Base-by-base conservation (phyloP, 2,888 invertebrate genomes). In the Tillus elongatus region DNA sequence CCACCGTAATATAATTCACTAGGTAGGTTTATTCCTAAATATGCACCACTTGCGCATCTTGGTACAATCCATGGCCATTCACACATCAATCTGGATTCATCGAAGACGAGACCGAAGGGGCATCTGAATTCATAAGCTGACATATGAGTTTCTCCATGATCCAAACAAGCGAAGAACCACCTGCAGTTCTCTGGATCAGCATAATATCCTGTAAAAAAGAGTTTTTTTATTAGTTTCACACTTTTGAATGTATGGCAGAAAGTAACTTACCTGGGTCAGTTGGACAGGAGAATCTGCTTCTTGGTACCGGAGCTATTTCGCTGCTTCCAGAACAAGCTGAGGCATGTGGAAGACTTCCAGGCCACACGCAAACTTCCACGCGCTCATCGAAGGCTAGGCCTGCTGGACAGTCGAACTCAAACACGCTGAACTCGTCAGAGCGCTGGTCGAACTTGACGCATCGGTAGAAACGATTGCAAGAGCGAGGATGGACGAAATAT, bases 11-110 rank as follows among this genome's bases (percentile, higher is more conserved):
- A 68, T 39, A 73, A 73, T 45, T 73, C 71, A 49, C 47, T 44
- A 4, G 32, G 39, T 6, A 27, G 16, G 3, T 52, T 46, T 11
- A 54, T 33, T 11, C 41, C 44, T 8, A 46, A 29, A 12, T 72
- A 62, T 3, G 68, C 72, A 26, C 56, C 58, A 37, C 43, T 53
- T 3, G 41, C 54, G 37, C 65, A 65, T 46, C 50, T 57, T 6
- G 77, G 75, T 13, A 85, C 83, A 36, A 79, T 57, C 83, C 84
- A 85, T 0, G 84, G 79, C 85, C 85, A 86, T 61, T 85, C 83
- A 56, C 86, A 86, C 40, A 78, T 68, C 2, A 82, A 68, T 14
- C 72, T 70, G 1, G 67, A 69, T 33, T 82, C 79, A 53, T 86
- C 84, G 60, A 83, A 86, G 3, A 82, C 82, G 11, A 86, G 69